Conservation (phyloP, 2,113 vertebrate genomes). For the Nothoprocta pentlandii region DNA sequence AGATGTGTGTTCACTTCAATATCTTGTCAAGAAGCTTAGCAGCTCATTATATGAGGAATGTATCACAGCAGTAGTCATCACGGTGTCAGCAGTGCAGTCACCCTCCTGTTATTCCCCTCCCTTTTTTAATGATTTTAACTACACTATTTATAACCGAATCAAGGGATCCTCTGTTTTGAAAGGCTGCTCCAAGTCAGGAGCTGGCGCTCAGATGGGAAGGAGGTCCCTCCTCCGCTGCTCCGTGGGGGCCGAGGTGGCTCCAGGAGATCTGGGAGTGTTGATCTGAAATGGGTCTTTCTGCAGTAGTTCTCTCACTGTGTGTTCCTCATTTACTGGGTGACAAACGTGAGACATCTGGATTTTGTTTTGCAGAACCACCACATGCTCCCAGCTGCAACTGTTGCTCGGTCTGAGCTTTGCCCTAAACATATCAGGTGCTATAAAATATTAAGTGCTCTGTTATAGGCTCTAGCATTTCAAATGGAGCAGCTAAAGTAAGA, state of each 20-base stretch:
- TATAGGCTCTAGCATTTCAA: neutral
- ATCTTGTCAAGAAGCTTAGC: slow-evolving; percentile 40
- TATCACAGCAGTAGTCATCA: slow-evolving; percentile 40
- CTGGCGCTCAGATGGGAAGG: neutral
- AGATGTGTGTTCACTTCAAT: slow-evolving; percentile 37
- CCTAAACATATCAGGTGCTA: neutral
- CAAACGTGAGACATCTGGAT: neutral
- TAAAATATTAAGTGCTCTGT: neutral
- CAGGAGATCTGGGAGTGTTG: neutral
- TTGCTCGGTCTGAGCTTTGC: slow-evolving; percentile 3
- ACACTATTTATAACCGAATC: neutral
- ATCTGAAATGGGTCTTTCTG: neutral
- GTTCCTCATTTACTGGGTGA: neutral
- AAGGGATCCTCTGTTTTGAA: neutral
- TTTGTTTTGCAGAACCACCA: neutral
- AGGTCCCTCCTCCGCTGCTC: neutral
- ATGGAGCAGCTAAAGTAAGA: neutral
- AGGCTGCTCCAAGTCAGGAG: neutral
- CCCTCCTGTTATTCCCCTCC: neutral
- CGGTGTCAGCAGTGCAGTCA: neutral
- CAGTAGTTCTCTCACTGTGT: neutral
- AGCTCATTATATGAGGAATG: slow-evolving; percentile 51
- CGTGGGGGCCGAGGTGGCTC: neutral
- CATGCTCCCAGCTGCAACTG: neutral
- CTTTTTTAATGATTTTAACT: neutral